Percentiles rank a stretch among this genome's conserved stretches.
Evolutionary conservation across 2,113 vertebrate genomes (phyloP).

Genomic region (Synodontis membranacea): DNA sequence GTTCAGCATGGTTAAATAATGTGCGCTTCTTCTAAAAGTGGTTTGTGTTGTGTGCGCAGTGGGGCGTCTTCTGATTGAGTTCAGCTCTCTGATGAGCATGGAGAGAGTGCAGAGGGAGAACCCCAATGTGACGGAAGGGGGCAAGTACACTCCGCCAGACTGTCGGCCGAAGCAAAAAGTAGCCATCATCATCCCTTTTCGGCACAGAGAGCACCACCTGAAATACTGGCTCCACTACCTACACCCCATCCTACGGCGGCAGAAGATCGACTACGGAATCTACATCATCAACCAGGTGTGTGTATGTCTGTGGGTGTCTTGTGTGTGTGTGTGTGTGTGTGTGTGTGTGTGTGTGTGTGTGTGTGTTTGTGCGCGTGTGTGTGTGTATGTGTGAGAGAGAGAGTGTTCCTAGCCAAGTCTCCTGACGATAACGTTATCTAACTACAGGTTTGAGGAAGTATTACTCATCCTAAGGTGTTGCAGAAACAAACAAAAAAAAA

Average conservation of each 20-base stretch:
- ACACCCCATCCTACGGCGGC: conserved; percentile 93
- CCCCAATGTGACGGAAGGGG: conserved; percentile 90
- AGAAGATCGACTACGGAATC: conserved; percentile 94
- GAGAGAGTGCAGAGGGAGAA: conserved; percentile 96
- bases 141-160: conserved; percentile 87
- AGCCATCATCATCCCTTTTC: conserved; percentile 97
- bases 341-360: conserved; percentile 64
- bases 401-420: not conserved
- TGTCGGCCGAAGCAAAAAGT: conserved; percentile 90
- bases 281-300: conserved; percentile 97
- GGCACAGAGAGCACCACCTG: conserved; percentile 94
- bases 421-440: not conserved
- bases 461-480: conserved; percentile 2
- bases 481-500: not conserved
- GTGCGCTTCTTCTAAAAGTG: conserved; percentile 41
- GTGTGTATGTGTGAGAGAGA: not conserved
- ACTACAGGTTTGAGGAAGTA: not conserved
- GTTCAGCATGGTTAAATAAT: conserved; percentile 36
- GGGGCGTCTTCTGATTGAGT: conserved; percentile 94
- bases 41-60: conserved; percentile 73
- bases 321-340: conserved; percentile 26
- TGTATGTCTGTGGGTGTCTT: conserved; percentile 52
- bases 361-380: conserved; percentile 64
- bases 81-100: conserved; percentile 95
- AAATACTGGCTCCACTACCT: conserved; percentile 99